Evolutionary conservation across 2,113 vertebrate genomes (phyloP).

Genomic region (Andinoacara biseriatus): DNA sequence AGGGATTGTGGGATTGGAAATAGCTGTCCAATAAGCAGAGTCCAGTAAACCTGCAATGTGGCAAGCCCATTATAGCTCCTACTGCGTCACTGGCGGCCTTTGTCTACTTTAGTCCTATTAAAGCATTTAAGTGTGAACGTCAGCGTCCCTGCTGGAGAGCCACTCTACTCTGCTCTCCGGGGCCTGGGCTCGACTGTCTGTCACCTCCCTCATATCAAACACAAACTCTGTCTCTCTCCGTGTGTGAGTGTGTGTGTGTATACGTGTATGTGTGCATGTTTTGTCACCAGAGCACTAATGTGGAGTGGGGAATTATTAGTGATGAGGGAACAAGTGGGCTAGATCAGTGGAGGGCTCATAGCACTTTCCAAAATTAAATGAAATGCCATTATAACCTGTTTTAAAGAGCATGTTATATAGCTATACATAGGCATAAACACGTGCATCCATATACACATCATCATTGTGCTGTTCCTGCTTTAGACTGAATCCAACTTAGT

Average conservation of each 20-base stretch:
- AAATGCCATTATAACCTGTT: constrained; percentile 52
- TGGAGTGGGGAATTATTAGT: constrained; percentile 65
- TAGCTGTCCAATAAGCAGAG: constrained; percentile 79
- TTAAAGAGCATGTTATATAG: constrained; percentile 38
- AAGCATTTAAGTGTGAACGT: constrained; percentile 84
- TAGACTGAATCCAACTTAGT: not conserved
- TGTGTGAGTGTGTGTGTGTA: not conserved
- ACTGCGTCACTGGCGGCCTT: constrained; percentile 81
- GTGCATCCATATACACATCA: not conserved
- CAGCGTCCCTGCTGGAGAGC: constrained; percentile 76
- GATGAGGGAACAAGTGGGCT: constrained; percentile 59
- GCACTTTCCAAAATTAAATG: constrained; percentile 65
- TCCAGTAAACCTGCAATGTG: constrained; percentile 81
- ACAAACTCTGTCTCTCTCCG: constrained; percentile 23
- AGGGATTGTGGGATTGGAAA: constrained; percentile 84
- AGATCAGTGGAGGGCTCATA: constrained; percentile 31
- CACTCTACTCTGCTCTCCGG: constrained; percentile 75
- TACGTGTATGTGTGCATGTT: constrained; percentile 31
- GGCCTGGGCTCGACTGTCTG: constrained; percentile 58
- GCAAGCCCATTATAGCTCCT: constrained; percentile 79
- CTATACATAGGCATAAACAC: not conserved
- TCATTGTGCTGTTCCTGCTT: not conserved
- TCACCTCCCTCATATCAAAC: constrained; percentile 76
- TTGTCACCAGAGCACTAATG: constrained; percentile 38
- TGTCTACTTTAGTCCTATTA: constrained; percentile 83